Conservation (phyloP, 1,140 invertebrate genomes). For the Sitodiplosis mosellana region DNA sequence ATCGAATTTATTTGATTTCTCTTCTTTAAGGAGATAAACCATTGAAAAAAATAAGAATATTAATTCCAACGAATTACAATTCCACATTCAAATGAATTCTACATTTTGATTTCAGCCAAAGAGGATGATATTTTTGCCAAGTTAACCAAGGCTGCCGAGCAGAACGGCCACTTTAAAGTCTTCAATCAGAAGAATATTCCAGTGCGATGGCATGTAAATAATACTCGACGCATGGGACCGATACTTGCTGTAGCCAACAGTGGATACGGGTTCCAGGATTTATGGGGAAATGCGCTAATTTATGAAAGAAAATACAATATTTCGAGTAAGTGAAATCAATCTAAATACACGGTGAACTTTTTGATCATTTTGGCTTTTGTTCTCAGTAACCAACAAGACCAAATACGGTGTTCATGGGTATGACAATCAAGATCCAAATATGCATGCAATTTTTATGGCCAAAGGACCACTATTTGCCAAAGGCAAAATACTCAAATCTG, state of each 20-base stretch:
- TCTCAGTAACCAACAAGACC: not conserved
- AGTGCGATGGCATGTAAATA: not conserved
- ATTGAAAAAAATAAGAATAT: no score
- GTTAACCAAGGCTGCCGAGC: not conserved
- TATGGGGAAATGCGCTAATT: not conserved
- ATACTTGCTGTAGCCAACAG: not conserved
- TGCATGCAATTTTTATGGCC: not conserved
- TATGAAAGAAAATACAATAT: constrained; percentile 1
- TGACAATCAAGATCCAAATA: not conserved
- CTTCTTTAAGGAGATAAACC: no score
- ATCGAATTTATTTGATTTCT: no score
- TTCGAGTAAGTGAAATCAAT: not conserved
- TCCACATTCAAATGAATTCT: not conserved
- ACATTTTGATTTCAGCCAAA: not conserved
- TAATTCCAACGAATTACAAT: no score
- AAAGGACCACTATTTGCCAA: not conserved
- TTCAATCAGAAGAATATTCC: not conserved
- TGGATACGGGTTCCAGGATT: not conserved
- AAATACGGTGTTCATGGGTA: constrained; percentile 1
- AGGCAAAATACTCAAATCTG: not conserved
- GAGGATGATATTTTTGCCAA: not conserved
- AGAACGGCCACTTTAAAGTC: not conserved
- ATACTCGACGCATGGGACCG: not conserved
- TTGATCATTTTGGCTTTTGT: constrained; percentile 1
- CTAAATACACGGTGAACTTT: no score